Base-by-base conservation (phyloP, 23 tunicate species). In the Ascidia mentula region DNA sequence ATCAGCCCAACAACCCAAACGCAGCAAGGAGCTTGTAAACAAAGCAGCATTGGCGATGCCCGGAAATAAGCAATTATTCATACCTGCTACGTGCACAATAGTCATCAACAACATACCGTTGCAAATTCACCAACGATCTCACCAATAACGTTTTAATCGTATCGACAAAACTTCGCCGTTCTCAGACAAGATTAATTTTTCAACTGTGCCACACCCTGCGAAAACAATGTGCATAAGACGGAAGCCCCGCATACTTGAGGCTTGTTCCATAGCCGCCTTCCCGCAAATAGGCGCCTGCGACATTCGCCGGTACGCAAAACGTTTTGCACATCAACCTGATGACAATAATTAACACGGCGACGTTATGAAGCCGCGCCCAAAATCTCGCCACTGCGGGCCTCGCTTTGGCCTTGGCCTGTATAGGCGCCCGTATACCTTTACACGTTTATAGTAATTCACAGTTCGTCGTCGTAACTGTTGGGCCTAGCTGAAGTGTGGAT, bases 201-300 rank as follows among this genome's bases (percentile, higher is more conserved):
- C n/a, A 12, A 42, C 53, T 42, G 12, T 42, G 65, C 65, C 65
- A 53, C 65, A 53, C 65, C 65, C 65, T 28, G 65, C 65, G 65
- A 28, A 20, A 53, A 53, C 28, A 53, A 26, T 9, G 65, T 53
- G 65, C 65, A 28, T 5, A 20, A 5, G 13, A 9, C 7, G 65
- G 65, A 53, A 53, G 7, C 65, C 65, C 65, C 65, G 65, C 65
- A 53, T 53, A 53, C 65, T 9, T 53, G 22, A 26, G 28, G 24
- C 65, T 26, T 53, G 65, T 53, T 53, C 24, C 24, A 26, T 53
- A 3, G 65, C 24, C n/a, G n/a, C n/a, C n/a, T n/a, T n/a, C n/a
- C 28, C 65, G 65, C 65, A 53, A 53, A 53, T 53, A 20, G 24
- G 65, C 65, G 65, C 28, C 65, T 53, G 13, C 13, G 13, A 53